Conservation (phyloP, 92 coral and sea anemone species). For the Isaurus tuberculatus region DNA sequence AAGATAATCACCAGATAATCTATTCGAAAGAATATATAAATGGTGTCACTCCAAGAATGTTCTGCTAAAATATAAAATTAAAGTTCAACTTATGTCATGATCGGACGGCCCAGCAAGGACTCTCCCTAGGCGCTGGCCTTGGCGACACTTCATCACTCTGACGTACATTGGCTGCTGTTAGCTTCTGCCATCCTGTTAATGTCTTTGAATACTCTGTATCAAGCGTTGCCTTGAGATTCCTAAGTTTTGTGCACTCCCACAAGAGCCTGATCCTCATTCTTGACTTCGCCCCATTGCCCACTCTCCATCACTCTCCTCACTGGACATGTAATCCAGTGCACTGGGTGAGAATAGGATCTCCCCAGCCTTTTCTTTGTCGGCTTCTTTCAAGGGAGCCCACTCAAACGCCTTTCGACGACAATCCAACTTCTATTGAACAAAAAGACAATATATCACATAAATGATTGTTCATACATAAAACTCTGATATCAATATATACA, state of each 20-base stretch:
- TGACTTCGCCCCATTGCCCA: constrained; percentile 24
- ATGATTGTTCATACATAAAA: constrained; percentile 22
- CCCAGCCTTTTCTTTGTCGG: constrained; percentile 19
- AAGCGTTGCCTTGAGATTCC: constrained; percentile 28
- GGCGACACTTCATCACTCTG: constrained; percentile 20
- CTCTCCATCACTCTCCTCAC: constrained; percentile 26
- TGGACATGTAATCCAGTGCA: constrained; percentile 29
- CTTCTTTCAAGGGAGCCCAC: constrained; percentile 21
- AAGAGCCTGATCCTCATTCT: constrained; percentile 26
- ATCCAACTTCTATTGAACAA: constrained; percentile 18
- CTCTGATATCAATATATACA: constrained; percentile 23
- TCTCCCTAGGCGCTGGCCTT: constrained; percentile 36
- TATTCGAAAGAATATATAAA: constrained; percentile 33
- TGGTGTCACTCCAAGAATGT: constrained; percentile 38
- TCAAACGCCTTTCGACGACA: constrained; percentile 29
- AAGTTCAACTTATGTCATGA: constrained; percentile 31
- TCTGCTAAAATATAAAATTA: constrained; percentile 38
- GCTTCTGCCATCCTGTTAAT: constrained; percentile 28
- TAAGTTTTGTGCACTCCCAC: constrained; percentile 20
- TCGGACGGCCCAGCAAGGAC: constrained; percentile 25
- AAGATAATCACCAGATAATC: constrained; percentile 26
- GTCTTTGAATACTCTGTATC: constrained; percentile 28
- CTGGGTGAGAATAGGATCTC: constrained; percentile 27
- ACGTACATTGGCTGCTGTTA: constrained; percentile 26
- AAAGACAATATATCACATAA: constrained; percentile 23